Conservation (phyloP, 1,140 invertebrate species). For the Trichonephila clavata region DNA sequence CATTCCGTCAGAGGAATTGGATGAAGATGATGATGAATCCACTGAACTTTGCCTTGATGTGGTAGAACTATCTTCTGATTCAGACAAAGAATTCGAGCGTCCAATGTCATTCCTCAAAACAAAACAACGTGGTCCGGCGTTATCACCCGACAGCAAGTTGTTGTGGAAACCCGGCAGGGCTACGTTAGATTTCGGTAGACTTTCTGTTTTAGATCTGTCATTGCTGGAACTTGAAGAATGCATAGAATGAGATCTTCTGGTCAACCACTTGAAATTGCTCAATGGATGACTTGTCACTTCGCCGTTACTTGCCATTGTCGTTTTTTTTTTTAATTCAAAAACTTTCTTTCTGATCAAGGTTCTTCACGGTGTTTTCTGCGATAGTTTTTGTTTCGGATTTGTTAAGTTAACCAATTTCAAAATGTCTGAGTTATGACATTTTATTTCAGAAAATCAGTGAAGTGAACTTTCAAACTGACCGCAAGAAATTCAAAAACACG, state of each 20-base stretch:
- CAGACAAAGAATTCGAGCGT: slow-evolving; percentile 31
- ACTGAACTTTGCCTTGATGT: slow-evolving; percentile 75
- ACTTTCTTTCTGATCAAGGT: not conserved
- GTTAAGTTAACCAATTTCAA: not conserved
- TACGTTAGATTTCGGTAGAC: slow-evolving; percentile 59
- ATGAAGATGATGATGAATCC: slow-evolving; percentile 56
- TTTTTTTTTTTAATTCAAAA: not conserved
- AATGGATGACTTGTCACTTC: slow-evolving; percentile 41
- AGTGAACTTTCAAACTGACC: not conserved
- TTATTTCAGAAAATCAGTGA: not conserved
- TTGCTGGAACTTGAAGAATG: not conserved
- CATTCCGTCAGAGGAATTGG: slow-evolving; percentile 31
- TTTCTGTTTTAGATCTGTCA: not conserved
- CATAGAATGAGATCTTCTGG: slow-evolving; percentile 34
- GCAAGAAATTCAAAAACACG: not conserved
- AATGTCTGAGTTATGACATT: not conserved
- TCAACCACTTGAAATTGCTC: slow-evolving; percentile 47
- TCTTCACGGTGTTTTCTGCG: not conserved
- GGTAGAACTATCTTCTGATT: slow-evolving; percentile 37
- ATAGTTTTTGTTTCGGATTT: not conserved
- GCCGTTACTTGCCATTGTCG: slow-evolving; percentile 58
- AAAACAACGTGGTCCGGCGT: not conserved
- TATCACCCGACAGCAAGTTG: slow-evolving; percentile 41
- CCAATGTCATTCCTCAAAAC: slow-evolving; percentile 55
- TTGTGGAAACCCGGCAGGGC: slow-evolving; percentile 61